Evolutionary conservation across 2,113 vertebrate species (phyloP).

Genomic region (Egretta garzetta): DNA sequence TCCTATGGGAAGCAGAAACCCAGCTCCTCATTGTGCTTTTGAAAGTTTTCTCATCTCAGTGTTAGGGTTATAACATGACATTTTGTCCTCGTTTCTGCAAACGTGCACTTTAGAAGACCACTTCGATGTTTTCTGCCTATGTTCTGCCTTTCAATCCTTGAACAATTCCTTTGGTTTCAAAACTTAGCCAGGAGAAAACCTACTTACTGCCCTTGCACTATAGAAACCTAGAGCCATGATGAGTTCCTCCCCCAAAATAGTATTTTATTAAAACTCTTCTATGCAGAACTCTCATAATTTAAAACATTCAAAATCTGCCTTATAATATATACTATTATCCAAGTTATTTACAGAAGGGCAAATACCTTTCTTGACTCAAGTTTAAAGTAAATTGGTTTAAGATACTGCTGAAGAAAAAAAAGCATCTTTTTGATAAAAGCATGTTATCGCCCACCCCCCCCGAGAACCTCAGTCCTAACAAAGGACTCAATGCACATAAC

Average conservation of each 20-base stretch:
- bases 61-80: neutral
- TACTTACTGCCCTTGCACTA: neutral
- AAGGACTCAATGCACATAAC: slow-evolving; percentile 75
- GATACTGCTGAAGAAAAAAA: slow-evolving; percentile 1
- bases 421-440: neutral
- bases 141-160: neutral
- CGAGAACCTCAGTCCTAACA: slow-evolving; percentile 31
- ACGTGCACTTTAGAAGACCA: neutral
- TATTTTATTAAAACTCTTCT: neutral
- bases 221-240: neutral
- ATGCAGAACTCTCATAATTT: neutral
- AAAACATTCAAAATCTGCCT: neutral
- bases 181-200: neutral
- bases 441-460: neutral
- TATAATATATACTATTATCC: neutral
- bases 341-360: neutral
- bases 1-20: neutral
- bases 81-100: neutral
- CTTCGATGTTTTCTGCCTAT: neutral
- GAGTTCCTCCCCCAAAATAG: neutral
- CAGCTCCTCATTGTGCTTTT: neutral
- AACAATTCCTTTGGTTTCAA: neutral
- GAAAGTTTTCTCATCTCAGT: neutral
- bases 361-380: neutral
- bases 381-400: neutral